Evolutionary conservation across 1,140 invertebrate genomes (phyloP).

Genomic region (Eufriesea mexicana): DNA sequence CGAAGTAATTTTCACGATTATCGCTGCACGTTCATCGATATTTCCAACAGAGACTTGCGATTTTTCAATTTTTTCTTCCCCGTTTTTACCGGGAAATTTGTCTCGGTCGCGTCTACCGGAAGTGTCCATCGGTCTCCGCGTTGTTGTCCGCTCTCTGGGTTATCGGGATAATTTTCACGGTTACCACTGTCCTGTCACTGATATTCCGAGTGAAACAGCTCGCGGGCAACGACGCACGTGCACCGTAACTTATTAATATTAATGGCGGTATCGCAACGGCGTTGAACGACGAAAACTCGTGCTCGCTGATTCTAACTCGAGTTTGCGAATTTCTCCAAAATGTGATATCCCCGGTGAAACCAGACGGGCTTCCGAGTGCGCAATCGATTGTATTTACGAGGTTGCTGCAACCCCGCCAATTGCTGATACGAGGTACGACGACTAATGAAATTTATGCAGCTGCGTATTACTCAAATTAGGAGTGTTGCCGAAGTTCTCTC

Average conservation of each 20-base stretch:
- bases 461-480: not conserved
- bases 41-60: too few relatives aligned
- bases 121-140: too few relatives aligned
- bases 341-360: not conserved
- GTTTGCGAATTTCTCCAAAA: conserved; percentile 11
- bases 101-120: too few relatives aligned
- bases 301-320: conserved; percentile 16
- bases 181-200: not conserved
- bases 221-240: not conserved
- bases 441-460: not conserved
- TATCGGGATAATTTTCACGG: too few relatives aligned
- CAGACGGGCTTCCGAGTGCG: too few relatives aligned
- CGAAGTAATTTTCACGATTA: not conserved
- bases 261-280: not conserved
- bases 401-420: not conserved
- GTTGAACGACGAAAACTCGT: not conserved
- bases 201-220: conserved; percentile 17
- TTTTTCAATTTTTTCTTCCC: too few relatives aligned
- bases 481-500: not conserved
- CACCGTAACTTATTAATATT: conserved; percentile 18
- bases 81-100: too few relatives aligned
- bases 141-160: too few relatives aligned
- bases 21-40: not conserved
- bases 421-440: not conserved
- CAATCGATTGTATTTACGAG: not conserved